Conservation (phyloP, 1,140 invertebrate genomes). For the Arctopsyche grandis region DNA sequence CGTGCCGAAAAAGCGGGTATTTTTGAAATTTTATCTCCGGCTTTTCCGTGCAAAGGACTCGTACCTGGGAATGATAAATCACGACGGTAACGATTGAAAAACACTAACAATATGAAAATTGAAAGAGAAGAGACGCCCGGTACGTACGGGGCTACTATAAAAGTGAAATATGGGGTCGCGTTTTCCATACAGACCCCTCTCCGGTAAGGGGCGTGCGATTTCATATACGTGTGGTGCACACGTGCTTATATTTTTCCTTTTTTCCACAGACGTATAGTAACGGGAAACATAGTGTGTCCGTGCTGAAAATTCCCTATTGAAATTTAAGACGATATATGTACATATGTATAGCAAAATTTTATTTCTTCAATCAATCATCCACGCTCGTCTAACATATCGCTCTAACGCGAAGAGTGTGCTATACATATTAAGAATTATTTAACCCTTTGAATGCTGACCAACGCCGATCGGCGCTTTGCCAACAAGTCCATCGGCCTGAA, state of each 20-base stretch:
- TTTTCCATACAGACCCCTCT: conserved; percentile 3
- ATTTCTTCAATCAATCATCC: too few species aligned
- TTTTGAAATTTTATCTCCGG: neutral
- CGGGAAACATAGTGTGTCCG: neutral
- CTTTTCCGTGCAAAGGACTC: too few species aligned
- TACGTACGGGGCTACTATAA: conserved; percentile 7
- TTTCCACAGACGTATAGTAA: neutral
- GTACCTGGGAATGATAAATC: conserved; percentile 22
- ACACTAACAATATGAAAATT: conserved; percentile 33
- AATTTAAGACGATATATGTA: too few species aligned
- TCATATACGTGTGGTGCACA: neutral
- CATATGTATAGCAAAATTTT: too few species aligned
- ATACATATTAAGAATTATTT: too few species aligned
- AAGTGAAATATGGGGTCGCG: conserved; percentile 31
- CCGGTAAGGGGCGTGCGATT: neutral
- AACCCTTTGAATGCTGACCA: too few species aligned
- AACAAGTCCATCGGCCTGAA: too few species aligned
- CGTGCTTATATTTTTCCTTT: neutral
- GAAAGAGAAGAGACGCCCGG: neutral
- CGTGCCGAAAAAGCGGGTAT: neutral
- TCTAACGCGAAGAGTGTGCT: too few species aligned
- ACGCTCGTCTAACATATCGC: too few species aligned
- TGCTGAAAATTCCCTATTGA: neutral
- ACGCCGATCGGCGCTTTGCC: too few species aligned
- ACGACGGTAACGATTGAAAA: conserved; percentile 27